Evolutionary conservation across 2,888 invertebrate species (phyloP), one percentile per base, ranked within the genome.

Genomic region (Leucania comma): DNA sequence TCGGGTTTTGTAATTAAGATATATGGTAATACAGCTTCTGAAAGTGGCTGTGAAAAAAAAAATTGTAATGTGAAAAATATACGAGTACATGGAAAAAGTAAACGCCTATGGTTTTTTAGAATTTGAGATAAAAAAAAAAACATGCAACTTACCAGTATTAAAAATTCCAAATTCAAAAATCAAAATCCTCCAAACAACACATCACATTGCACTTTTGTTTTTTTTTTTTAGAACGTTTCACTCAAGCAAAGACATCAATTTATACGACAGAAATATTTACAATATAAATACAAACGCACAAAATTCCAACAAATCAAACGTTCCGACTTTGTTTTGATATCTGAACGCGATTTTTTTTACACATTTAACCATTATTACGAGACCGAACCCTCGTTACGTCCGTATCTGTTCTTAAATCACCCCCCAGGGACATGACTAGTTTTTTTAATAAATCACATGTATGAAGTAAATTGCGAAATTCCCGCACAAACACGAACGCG

Each of bases 221-320:
- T 66, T 74, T 78, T 78, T 76, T 75, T 59, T 48, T 60, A 63
- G 38, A 66, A 73, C 61, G 61, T 64, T 69, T 69, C 75, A 82
- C 81, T 75, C 60, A 81, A 71, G 69, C 66, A 75, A 71, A 24
- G 59, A 72, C 67, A 83, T 72, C 38, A 80, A 59, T 62, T 72
- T 67, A 79, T 58, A n/a, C 53, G 53, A 24, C 58, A 61, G 46
- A 62, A 76, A 65, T 81, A 83, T 85, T 85, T 84, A 78, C 75
- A 78, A 76, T 74, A 77, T 62, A 79, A 75, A 78, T 76, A 75
- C 68, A 76, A 73, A 78, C 80, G 65, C 79, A 83, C 84, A 78
- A 78, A 83, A 72, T 86, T 82, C 72, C 74, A 66, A 83, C 73
- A 80, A 85, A 84, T 83, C 60, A 84, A 84, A 79, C 79, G 79